Evolutionary conservation across 2,113 vertebrate genomes (phyloP).

Genomic region (Pseudorasbora parva): DNA sequence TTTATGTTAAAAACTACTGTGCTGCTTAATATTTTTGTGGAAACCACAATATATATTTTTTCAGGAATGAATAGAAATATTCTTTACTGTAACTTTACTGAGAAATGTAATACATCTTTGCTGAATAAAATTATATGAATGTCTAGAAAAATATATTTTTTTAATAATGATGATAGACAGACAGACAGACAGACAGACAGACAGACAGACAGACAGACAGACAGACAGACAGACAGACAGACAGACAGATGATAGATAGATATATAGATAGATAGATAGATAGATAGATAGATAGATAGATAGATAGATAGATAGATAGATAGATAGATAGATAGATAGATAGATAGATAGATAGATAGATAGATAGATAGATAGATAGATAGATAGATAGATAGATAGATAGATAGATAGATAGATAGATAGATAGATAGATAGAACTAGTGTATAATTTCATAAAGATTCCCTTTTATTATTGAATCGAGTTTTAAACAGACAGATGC

Average conservation of each 20-base stretch:
- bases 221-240: too few species aligned
- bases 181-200: too few species aligned
- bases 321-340: not conserved
- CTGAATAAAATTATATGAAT: too few species aligned
- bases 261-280: too few species aligned
- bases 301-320: not conserved
- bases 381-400: not conserved
- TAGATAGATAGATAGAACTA: not conserved
- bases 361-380: not conserved
- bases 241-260: too few species aligned
- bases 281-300: not conserved
- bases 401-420: constrained; percentile 11
- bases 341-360: not conserved
- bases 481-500: not conserved
- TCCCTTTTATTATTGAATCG: not conserved
- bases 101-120: too few species aligned
- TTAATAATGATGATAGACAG: too few species aligned
- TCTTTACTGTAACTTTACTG: too few species aligned
- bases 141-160: too few species aligned
- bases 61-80: not conserved
- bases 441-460: not conserved
- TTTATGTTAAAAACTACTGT: not conserved
- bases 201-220: too few species aligned
- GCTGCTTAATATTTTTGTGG: not conserved
- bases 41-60: not conserved